Conservation (phyloP, 2,113 vertebrate genomes). For the Budorcas taxicolor region DNA sequence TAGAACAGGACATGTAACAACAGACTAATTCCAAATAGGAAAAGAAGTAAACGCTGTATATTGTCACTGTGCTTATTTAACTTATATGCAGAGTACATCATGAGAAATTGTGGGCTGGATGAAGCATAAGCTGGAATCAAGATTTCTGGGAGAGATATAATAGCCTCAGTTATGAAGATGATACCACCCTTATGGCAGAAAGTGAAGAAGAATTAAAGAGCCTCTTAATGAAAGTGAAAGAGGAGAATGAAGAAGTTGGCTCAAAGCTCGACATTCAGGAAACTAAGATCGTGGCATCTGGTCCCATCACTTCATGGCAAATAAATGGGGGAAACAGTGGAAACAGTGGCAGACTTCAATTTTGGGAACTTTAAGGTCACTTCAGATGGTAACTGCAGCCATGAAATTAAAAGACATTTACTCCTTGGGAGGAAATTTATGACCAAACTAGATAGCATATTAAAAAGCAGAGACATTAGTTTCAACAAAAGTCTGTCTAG, state of each 20-base stretch:
- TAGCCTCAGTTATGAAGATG: neutral
- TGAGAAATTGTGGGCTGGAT: neutral
- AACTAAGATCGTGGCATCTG: neutral
- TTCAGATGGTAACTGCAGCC: neutral
- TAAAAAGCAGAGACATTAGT: neutral
- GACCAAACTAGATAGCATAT: neutral
- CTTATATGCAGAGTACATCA: neutral
- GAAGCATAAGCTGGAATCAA: neutral
- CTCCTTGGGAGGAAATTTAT: neutral
- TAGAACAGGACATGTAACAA: neutral
- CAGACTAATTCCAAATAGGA: neutral
- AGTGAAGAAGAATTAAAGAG: neutral
- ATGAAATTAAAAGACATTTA: neutral
- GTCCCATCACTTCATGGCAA: neutral
- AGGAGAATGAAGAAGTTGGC: neutral
- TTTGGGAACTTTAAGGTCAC: neutral
- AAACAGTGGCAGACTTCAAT: neutral
- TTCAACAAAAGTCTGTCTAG: neutral
- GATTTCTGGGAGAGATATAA: neutral
- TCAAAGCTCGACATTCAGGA: neutral
- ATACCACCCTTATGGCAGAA: neutral
- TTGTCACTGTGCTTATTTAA: neutral
- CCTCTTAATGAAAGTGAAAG: neutral
- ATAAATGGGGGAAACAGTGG: neutral
- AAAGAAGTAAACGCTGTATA: rapidly evolving